Evolutionary conservation across 2,888 invertebrate species (phyloP).

Genomic region (Trachelus iudaicus): DNA sequence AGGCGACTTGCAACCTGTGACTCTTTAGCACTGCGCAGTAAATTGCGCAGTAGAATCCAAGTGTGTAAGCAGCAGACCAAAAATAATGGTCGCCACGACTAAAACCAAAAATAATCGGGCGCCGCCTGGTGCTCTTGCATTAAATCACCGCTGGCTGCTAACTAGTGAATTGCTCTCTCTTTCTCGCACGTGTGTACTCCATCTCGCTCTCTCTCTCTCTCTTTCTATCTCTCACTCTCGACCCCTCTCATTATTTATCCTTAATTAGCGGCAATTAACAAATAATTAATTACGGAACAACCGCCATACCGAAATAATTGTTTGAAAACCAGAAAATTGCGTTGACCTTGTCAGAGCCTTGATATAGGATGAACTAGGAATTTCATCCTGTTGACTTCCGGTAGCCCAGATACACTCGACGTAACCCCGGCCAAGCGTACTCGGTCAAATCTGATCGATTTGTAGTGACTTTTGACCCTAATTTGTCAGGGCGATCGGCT

Average conservation of each 20-base stretch:
- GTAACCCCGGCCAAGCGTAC: background rate
- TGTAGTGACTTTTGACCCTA: conserved; percentile 2
- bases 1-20: no score
- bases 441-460: conserved; percentile 1
- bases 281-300: conserved; percentile 50
- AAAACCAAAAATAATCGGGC: conserved; percentile 63
- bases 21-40: background rate
- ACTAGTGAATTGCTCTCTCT: conserved; percentile 44
- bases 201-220: conserved; percentile 12
- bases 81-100: conserved; percentile 49
- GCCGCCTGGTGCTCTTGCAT: conserved; percentile 55
- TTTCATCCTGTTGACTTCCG: no score
- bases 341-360: conserved; percentile 1
- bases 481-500: background rate
- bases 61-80: conserved; percentile 21
- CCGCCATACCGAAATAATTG: conserved; percentile 34
- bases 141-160: conserved; percentile 50
- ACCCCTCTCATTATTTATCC: conserved; percentile 54
- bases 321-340: conserved; percentile 37
- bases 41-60: conserved; percentile 20
- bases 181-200: conserved; percentile 1
- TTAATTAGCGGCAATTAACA: conserved; percentile 58
- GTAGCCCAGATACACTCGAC: background rate
- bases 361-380: no score
- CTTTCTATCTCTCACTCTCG: conserved; percentile 24